Evolutionary conservation across 2,113 vertebrate species (phyloP).

Genomic region (Leucosticte australis): DNA sequence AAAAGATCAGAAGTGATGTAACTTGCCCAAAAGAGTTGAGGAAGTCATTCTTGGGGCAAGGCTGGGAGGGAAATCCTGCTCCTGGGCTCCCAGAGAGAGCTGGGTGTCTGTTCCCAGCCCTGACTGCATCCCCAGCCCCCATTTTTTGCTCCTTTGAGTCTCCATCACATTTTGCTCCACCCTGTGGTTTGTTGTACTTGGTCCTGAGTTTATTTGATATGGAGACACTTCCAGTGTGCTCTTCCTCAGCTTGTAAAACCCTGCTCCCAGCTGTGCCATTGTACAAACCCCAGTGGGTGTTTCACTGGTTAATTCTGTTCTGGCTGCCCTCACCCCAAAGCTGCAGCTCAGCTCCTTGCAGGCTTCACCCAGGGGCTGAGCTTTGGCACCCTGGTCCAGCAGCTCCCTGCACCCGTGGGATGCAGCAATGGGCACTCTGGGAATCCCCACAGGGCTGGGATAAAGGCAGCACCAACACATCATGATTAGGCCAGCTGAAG

Average conservation of each 20-base stretch:
- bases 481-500: background rate
- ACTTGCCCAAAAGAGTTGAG: background rate
- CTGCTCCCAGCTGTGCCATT: background rate
- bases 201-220: background rate
- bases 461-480: background rate
- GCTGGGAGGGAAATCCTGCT: background rate
- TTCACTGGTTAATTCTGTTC: background rate
- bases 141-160: background rate
- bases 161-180: background rate
- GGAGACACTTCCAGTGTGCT: background rate
- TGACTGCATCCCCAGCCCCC: background rate
- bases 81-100: rapidly evolving
- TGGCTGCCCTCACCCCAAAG: background rate
- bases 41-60: background rate
- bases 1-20: background rate
- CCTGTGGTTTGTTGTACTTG: background rate
- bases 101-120: background rate
- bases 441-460: background rate
- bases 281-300: background rate
- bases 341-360: background rate
- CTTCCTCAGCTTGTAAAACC: background rate
- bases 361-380: background rate
- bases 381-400: background rate
- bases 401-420: background rate
- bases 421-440: background rate